Evolutionary conservation across 2,888 invertebrate genomes (phyloP), one percentile per base, ranked within the genome.

Genomic region (Yponomeuta malinellus): DNA sequence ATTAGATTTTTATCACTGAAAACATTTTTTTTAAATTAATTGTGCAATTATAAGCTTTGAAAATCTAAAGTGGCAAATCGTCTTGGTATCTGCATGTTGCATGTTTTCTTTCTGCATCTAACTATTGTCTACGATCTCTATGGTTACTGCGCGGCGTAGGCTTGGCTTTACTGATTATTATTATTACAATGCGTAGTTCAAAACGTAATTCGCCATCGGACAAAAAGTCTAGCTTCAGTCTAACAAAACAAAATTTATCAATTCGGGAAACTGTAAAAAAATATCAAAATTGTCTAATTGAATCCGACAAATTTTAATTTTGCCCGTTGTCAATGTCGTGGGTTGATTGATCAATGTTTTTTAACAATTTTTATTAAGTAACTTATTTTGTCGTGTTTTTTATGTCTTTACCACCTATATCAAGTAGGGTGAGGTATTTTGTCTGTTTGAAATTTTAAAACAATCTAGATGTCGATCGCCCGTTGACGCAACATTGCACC

Each of bases 71-170:
- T 82, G 85, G 83, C 75, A 76, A 78, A 75, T 78, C 77, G 74
- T 79, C 79, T 80, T 79, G 76, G 77, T 77, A 74, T 83, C 78
- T 79, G 92, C 90, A 91, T 84, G 90, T 76, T 86, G 92, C 91
- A 91, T 91, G 91, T 82, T 87, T 81, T 84, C 87, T 86, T 80
- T 84, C 83, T 89, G 90, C 90, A 90, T 89, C 83, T 86, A 79
- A 86, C 88, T 78, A 81, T 86, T 86, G 89, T 89, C 90, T 91
- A 92, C 92, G 92, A 92, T 92, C 90, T 92, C 92, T 92, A 92
- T 92, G 92, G 92, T 92, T 92, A 92, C 92, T 91, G 92, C 90
- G 92, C 89, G 92, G 92, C 92, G 89, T 91, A 92, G 89, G 88
- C 82, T 86, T 90, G 88, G 92, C 92, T 91, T 91, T 84, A 76